phyloP scores from a whole-genome alignment of 2,797 vertebrate species.

The Enteromius fasciolatus region DNA sequence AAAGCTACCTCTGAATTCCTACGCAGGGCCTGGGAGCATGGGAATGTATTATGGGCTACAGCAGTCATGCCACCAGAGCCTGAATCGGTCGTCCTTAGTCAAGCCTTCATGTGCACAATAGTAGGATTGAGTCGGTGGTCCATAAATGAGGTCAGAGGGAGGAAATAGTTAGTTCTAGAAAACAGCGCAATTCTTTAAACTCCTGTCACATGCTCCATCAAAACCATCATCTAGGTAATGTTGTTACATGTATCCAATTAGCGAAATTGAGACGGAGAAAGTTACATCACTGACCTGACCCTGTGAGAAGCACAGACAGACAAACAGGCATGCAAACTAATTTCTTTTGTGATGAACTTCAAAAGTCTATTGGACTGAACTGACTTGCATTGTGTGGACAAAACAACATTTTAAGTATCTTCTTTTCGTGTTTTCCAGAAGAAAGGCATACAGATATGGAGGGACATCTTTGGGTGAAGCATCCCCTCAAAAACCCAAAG shows the following conservation, averaged over 20 bases:
- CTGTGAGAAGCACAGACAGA: not conserved
- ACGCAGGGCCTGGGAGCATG: constrained; percentile 37
- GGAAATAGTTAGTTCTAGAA: constrained; percentile 22
- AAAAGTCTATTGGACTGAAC: not conserved
- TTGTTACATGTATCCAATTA: constrained; percentile 31
- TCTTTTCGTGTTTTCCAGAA: not conserved
- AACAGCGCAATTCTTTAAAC: constrained; percentile 8
- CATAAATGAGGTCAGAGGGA: constrained; percentile 18
- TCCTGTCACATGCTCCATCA: constrained; percentile 44
- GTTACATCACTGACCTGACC: constrained; percentile 11
- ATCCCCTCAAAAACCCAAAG: not conserved
- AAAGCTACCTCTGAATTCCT: constrained; percentile 44
- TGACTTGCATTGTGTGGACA: not conserved
- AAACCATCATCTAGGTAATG: constrained; percentile 43
- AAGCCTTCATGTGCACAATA: constrained; percentile 34
- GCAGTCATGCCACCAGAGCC: constrained; percentile 20
- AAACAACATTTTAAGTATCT: not conserved
- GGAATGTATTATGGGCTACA: constrained; percentile 5
- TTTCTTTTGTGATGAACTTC: not conserved
- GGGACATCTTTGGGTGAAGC: not conserved
- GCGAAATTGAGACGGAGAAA: constrained; percentile 11
- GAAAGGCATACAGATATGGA: not conserved
- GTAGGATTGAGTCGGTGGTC: constrained; percentile 34
- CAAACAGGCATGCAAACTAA: not conserved
- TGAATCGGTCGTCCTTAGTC: constrained; percentile 7